A percentile compares a stretch with the other conserved stretches of the same genome.
Conservation (phyloP, 2,888 invertebrate genomes). For the Ischnus inquisitorius region DNA sequence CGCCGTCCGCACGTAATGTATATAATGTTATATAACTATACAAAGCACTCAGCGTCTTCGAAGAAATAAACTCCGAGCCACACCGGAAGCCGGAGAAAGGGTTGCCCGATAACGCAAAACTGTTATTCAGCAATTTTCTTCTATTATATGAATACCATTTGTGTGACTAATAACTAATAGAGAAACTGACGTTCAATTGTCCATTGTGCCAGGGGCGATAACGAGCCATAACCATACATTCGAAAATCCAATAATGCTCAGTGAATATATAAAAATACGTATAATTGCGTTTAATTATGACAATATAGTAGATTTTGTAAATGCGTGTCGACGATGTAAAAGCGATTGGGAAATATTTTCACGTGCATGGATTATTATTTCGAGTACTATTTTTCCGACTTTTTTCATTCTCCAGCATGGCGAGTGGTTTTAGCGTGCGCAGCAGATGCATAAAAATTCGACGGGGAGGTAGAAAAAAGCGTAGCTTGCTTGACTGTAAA, state of each 20-base stretch:
- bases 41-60: not conserved
- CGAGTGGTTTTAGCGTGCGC: not conserved
- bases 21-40: not conserved
- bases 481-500: not conserved
- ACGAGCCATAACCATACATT: too few species aligned
- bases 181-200: not conserved
- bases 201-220: not conserved
- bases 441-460: not conserved
- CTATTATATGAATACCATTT: not conserved
- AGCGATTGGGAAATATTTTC: not conserved
- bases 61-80: not conserved
- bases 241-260: too few species aligned
- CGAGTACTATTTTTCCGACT: not conserved
- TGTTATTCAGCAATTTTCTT: not conserved
- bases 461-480: not conserved
- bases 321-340: not conserved
- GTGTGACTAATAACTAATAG: not conserved
- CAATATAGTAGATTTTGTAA: not conserved
- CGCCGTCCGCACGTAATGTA: not conserved
- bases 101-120: not conserved
- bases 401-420: not conserved
- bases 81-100: not conserved
- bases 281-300: not conserved
- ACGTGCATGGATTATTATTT: not conserved
- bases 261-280: too few species aligned